These are phyloP conservation scores for Catocala nupta DNA, from an alignment of 2,888 invertebrate species.

Conservation along the genomic window DNA sequence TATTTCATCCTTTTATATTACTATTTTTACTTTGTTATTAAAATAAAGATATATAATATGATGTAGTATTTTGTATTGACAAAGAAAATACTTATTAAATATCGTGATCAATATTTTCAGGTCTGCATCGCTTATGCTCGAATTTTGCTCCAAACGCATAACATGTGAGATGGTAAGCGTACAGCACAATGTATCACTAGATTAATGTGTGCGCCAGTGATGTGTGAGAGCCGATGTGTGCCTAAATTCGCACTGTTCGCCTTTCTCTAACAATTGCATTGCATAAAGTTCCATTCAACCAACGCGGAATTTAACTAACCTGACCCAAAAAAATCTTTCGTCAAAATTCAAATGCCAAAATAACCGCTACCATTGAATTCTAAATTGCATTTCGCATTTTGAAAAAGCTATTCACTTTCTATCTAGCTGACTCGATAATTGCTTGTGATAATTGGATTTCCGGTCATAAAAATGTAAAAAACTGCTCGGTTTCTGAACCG, in stretches of 20 bases:
- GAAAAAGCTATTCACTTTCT: slow-evolving; percentile 71
- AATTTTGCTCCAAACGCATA: slow-evolving; percentile 48
- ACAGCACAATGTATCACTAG: slow-evolving; percentile 80
- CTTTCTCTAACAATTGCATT: slow-evolving; percentile 23
- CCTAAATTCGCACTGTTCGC: slow-evolving; percentile 41
- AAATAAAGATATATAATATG: too few relatives aligned
- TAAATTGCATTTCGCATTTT: slow-evolving; percentile 64
- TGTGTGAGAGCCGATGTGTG: slow-evolving; percentile 62
- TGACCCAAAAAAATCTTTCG: slow-evolving; percentile 26
- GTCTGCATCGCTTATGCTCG: slow-evolving; percentile 33
- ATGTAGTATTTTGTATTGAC: background rate
- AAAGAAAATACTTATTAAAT: background rate
- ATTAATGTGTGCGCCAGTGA: slow-evolving; percentile 78
- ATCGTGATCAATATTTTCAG: too few relatives aligned
- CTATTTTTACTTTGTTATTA: background rate
- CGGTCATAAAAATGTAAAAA: slow-evolving; percentile 81
- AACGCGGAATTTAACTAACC: slow-evolving; percentile 32
- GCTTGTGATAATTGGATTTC: slow-evolving; percentile 83
- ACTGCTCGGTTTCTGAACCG: slow-evolving; percentile 59
- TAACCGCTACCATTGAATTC: slow-evolving; percentile 55
- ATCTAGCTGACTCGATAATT: slow-evolving; percentile 82
- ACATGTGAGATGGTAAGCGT: slow-evolving; percentile 73
- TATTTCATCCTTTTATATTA: background rate
- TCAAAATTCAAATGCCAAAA: slow-evolving; percentile 52
- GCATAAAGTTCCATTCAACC: slow-evolving; percentile 22